Conservation (phyloP, 2,797 vertebrate genomes). For the Botia almorhae region DNA sequence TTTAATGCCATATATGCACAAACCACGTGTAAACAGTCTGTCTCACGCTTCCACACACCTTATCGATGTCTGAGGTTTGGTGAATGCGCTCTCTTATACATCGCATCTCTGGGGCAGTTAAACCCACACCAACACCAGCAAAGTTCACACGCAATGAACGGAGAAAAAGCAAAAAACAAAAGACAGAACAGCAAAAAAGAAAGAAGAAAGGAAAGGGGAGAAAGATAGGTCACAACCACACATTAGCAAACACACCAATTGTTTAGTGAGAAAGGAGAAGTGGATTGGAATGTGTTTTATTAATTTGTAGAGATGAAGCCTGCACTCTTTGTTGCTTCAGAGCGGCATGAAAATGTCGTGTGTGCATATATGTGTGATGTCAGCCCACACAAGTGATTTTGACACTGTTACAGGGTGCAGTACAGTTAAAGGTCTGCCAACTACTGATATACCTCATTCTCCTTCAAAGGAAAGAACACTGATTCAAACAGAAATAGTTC, state of each 20-base stretch:
- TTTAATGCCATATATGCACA: conserved; percentile 12
- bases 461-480: conserved; percentile 34
- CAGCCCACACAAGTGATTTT: conserved; percentile 65
- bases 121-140: conserved; percentile 26
- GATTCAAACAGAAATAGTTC: conserved; percentile 25
- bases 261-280: conserved; percentile 65
- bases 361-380: conserved; percentile 6
- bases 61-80: conserved; percentile 28
- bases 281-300: conserved; percentile 72
- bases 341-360: not conserved
- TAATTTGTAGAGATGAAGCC: conserved; percentile 39
- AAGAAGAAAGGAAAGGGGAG: conserved; percentile 38
- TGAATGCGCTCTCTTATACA: conserved; percentile 15
- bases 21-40: conserved; percentile 9
- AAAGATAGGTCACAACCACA: conserved; percentile 73
- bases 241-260: conserved; percentile 73
- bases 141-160: conserved; percentile 43
- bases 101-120: conserved; percentile 4
- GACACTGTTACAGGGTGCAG: not conserved
- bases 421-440: conserved; percentile 17
- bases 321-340: conserved; percentile 20
- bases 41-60: conserved; percentile 44
- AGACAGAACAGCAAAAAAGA: not conserved
- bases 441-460: conserved; percentile 29
- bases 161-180: conserved; percentile 31